Conservation (phyloP, 2,113 vertebrate species). For the Pipra filicauda region DNA sequence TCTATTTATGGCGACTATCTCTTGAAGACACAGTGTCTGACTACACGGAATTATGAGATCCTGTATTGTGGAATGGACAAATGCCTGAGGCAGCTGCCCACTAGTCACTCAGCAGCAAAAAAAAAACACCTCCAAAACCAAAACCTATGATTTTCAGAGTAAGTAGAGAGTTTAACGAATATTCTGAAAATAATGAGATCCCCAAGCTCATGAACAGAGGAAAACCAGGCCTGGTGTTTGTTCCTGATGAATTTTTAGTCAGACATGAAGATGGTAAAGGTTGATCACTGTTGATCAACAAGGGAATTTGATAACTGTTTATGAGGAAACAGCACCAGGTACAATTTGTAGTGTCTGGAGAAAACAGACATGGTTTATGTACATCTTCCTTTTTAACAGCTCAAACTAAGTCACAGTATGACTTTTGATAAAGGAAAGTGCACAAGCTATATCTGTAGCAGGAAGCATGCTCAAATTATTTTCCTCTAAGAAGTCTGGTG, state of each 20-base stretch:
- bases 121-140: neutral
- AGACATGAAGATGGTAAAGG: neutral
- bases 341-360: neutral
- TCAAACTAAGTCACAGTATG: neutral
- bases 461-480: neutral
- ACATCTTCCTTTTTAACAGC: neutral
- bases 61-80: neutral
- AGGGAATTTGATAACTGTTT: neutral
- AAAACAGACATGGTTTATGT: neutral
- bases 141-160: neutral
- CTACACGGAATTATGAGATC: neutral
- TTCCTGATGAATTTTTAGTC: neutral
- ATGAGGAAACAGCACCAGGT: neutral
- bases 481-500: neutral
- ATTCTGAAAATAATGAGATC: conserved; percentile 28
- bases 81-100: neutral
- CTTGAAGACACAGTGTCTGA: neutral
- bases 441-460: neutral
- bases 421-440: neutral
- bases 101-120: neutral
- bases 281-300: neutral
- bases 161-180: conserved; percentile 10
- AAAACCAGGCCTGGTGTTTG: neutral
- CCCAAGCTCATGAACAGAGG: neutral
- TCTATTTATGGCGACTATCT: neutral